Evolutionary conservation across 2,888 invertebrate species (phyloP).

Genomic region (Pegoplata infirma): DNA sequence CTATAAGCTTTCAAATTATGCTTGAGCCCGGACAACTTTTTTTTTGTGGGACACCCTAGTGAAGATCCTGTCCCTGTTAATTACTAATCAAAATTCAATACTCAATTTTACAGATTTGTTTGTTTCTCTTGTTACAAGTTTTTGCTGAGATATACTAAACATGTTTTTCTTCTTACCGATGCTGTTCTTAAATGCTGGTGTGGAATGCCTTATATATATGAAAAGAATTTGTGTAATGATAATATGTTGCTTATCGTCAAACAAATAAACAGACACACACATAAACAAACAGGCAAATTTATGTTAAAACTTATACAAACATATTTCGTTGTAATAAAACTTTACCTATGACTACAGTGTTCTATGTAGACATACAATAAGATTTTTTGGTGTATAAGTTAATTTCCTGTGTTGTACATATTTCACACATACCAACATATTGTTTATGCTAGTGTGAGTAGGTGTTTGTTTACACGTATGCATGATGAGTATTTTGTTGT

Average conservation of each 20-base stretch:
- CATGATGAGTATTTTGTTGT: not conserved
- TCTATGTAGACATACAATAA: not conserved
- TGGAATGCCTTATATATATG: not conserved
- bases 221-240: not conserved
- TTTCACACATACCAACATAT: too few species aligned
- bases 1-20: too few species aligned
- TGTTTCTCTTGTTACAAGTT: too few species aligned
- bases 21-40: too few species aligned
- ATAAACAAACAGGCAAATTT: not conserved
- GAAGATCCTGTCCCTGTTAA: too few species aligned
- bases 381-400: not conserved
- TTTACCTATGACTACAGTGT: not conserved
- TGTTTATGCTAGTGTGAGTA: not conserved
- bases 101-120: too few species aligned
- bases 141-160: too few species aligned
- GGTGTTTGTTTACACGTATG: not conserved
- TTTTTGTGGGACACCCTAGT: too few species aligned
- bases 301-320: not conserved
- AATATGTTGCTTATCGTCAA: conserved; percentile 4
- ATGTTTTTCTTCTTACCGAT: too few species aligned
- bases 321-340: not conserved
- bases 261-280: not conserved
- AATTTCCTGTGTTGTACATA: conserved; percentile 8
- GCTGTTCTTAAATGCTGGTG: too few species aligned
- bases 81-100: too few species aligned